Conservation (phyloP, 2,888 invertebrate species). For the Cephus pulcher region DNA sequence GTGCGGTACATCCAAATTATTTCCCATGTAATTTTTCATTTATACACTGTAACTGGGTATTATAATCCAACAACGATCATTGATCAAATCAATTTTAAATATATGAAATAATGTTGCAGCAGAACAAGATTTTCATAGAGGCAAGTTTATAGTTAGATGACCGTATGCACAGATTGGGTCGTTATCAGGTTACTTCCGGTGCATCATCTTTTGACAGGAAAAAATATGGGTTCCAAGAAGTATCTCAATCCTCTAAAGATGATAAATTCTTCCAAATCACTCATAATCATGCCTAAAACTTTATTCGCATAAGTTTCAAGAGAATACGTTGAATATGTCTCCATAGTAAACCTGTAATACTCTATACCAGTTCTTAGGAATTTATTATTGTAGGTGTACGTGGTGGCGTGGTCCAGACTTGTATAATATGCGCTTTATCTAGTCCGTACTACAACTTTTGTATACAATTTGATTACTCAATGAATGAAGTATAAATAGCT, state of each 20-base stretch:
- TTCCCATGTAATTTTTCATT: neutral
- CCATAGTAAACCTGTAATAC: neutral
- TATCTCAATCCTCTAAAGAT: neutral
- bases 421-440: neutral
- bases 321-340: neutral
- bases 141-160: neutral
- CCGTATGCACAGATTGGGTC: neutral
- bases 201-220: neutral
- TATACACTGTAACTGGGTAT: neutral
- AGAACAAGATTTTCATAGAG: neutral
- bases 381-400: neutral
- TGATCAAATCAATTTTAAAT: neutral
- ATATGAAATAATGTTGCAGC: neutral
- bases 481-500: neutral
- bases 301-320: neutral
- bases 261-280: neutral
- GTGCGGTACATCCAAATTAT: neutral
- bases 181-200: neutral
- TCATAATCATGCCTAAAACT: neutral
- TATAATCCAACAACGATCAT: neutral
- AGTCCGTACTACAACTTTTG: neutral
- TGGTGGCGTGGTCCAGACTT: neutral
- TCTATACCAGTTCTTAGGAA: neutral
- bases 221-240: neutral
- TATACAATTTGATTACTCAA: neutral